Base-by-base conservation (phyloP, 1,140 invertebrate species). In the Dreissena polymorpha region DNA sequence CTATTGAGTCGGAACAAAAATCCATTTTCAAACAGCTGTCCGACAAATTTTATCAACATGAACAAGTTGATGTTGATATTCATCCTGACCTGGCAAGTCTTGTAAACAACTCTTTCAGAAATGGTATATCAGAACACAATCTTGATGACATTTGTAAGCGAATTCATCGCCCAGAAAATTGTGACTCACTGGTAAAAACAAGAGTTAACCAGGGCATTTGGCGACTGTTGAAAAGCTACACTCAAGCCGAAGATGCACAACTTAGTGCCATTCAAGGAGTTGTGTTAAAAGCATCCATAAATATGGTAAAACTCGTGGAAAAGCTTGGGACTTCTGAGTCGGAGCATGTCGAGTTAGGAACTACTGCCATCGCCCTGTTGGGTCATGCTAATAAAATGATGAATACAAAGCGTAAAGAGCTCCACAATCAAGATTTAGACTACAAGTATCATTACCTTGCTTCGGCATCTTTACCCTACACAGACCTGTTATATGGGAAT, bases 181-280 rank as follows among this genome's bases (percentile, higher is more conserved):
- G 67, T 78, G 76, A 78, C 21, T 53, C 64, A 16, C 53, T 55
- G 6, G 76, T 78, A 50, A 78, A 78, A 29, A 78, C 76, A 13
- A 13, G 76, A 13, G 76, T 69, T 29, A 78, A 78, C 53, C 65
- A 55, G n/a, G 76, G 76, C 21, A 78, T 78, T 39, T 78, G 76
- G 76, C 39, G 76, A 5, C 27, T 78, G 18, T 49, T 79, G 5
- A 79, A 79, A 60, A 16, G 18, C 21, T 29, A 55, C 23, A 79
- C 50, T 27, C 67, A 70, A 39, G 63, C 76, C 16, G 76, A 79
- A 23, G 76, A 79, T 49, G 14, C 49, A 14, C 53, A 60, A 57
- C 69, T 78, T 39, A 55, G 60, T 16, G 18, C 65, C 7, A 13
- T 78, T 27, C 76, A 78, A 21, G 49, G 39, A 39, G 25, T 53